phyloP scores from a whole-genome alignment of 2,888 invertebrate species.

The Neuroscelio doddi region DNA sequence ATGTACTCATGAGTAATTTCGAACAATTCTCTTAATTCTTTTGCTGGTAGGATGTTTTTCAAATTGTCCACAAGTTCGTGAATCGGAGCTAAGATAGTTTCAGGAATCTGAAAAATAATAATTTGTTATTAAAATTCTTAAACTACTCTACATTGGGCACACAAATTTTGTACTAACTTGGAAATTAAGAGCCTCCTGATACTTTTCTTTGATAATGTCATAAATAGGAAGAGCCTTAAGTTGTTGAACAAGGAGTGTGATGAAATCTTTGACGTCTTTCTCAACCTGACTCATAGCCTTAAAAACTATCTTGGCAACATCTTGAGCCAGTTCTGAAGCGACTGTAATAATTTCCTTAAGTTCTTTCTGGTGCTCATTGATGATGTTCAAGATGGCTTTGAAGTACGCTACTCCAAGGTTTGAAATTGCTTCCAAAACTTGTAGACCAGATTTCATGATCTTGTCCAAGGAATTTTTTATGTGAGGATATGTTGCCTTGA shows the following conservation, averaged over 20 bases:
- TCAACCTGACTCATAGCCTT: slow-evolving; percentile 62
- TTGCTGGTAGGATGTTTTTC: slow-evolving; percentile 77
- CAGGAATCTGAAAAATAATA: slow-evolving; percentile 69
- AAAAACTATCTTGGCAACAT: slow-evolving; percentile 65
- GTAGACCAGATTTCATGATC: slow-evolving; percentile 69
- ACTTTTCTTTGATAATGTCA: slow-evolving; percentile 73
- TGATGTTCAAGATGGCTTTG: slow-evolving; percentile 74
- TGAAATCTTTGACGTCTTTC: slow-evolving; percentile 70
- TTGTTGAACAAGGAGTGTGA: slow-evolving; percentile 72
- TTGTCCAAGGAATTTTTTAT: slow-evolving; percentile 68
- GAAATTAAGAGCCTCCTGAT: slow-evolving; percentile 65
- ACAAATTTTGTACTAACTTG: slow-evolving; percentile 57
- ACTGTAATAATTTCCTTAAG: slow-evolving; percentile 76
- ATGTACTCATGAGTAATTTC: slow-evolving; percentile 77
- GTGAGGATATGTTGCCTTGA: slow-evolving; percentile 64
- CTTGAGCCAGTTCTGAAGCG: slow-evolving; percentile 69
- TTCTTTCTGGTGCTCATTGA: slow-evolving; percentile 80
- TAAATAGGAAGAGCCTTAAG: slow-evolving; percentile 74
- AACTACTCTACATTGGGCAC: slow-evolving; percentile 5
- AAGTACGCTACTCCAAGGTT: slow-evolving; percentile 70
- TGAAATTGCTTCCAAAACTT: slow-evolving; percentile 72
- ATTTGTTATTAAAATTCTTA: slow-evolving; percentile 1
- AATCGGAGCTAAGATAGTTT: slow-evolving; percentile 74
- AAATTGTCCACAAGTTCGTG: slow-evolving; percentile 75
- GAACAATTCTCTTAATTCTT: slow-evolving; percentile 78